Percentiles rank a stretch among this genome's conserved stretches.
These are phyloP conservation scores for Amphimedon queenslandica DNA, from an alignment of 37 sponge, comb jelly and placozoan species.

Conservation along the genomic window DNA sequence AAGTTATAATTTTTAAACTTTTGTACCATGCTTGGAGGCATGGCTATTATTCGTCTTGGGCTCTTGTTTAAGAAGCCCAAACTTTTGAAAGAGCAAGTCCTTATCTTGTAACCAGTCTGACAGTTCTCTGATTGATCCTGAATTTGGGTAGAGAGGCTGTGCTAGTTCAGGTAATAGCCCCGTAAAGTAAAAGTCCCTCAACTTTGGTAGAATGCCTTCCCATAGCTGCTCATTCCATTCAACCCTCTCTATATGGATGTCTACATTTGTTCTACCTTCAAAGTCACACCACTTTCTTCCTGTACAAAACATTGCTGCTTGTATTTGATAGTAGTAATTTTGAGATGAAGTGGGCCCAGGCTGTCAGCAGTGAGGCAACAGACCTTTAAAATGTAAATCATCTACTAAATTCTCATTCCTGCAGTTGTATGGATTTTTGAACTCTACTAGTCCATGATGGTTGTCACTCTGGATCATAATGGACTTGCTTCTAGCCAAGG, in stretches of 20 bases:
- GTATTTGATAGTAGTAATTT: constrained; percentile 17
- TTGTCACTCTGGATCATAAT: not conserved
- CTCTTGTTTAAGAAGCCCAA: too few relatives aligned
- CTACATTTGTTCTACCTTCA: not conserved
- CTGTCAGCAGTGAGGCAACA: not conserved
- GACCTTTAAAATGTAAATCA: not conserved
- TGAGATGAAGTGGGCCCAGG: not conserved
- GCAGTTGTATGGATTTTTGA: not conserved
- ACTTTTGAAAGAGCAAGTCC: too few relatives aligned
- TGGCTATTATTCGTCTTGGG: too few relatives aligned
- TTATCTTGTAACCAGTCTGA: constrained; percentile 8
- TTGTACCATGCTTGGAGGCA: too few relatives aligned
- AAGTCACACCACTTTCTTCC: constrained; percentile 25
- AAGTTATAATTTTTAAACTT: too few relatives aligned
- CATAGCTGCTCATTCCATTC: constrained; percentile 2
- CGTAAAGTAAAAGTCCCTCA: constrained; percentile 1
- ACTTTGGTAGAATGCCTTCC: not conserved
- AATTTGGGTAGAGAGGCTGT: constrained; percentile 13
- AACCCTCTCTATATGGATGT: constrained; percentile 16
- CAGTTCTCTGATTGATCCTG: constrained; percentile 36
- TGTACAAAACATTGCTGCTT: constrained; percentile 15
- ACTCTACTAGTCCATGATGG: not conserved
- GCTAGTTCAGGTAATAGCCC: constrained; percentile 20
- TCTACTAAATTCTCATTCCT: not conserved
- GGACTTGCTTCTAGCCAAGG: constrained; percentile 7